phyloP scores from a whole-genome alignment of 2,797 vertebrate genomes.

The Sternarchorhynchus goeldii region DNA sequence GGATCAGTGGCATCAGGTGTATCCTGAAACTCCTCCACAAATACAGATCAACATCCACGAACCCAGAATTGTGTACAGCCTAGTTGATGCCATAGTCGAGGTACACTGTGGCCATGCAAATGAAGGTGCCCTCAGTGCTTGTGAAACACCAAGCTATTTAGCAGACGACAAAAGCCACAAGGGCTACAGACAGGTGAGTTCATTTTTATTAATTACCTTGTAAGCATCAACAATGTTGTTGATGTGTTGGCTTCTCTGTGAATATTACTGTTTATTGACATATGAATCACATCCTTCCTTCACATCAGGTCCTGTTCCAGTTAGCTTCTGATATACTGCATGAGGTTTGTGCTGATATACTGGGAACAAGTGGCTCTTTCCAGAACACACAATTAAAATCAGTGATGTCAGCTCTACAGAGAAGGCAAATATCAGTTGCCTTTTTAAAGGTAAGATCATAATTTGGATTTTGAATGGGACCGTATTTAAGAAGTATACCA shows the following conservation, averaged over 20 bases:
- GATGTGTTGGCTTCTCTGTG: background rate
- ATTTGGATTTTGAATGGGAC: conserved; percentile 17
- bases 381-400: conserved; percentile 32
- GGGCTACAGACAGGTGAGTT: conserved; percentile 59
- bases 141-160: conserved; percentile 56
- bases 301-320: conserved; percentile 58
- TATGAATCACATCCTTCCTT: background rate
- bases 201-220: background rate
- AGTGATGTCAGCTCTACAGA: conserved; percentile 39
- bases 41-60: conserved; percentile 56
- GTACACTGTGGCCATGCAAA: conserved; percentile 47
- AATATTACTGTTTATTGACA: background rate
- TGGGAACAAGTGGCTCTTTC: conserved; percentile 14
- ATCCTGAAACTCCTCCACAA: conserved; percentile 41
- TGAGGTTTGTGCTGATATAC: conserved; percentile 46
- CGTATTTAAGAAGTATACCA: background rate
- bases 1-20: conserved; percentile 59
- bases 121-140: conserved; percentile 24
- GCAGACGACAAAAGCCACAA: conserved; percentile 52
- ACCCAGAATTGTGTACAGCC: conserved; percentile 48
- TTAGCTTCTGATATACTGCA: conserved; percentile 60
- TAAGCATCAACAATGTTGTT: background rate
- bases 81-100: conserved; percentile 55
- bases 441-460: conserved; percentile 58
- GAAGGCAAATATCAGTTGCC: conserved; percentile 39